phyloP scores from a whole-genome alignment of 2,888 invertebrate species.

The Pseudococcus jackbeardsleyi region DNA sequence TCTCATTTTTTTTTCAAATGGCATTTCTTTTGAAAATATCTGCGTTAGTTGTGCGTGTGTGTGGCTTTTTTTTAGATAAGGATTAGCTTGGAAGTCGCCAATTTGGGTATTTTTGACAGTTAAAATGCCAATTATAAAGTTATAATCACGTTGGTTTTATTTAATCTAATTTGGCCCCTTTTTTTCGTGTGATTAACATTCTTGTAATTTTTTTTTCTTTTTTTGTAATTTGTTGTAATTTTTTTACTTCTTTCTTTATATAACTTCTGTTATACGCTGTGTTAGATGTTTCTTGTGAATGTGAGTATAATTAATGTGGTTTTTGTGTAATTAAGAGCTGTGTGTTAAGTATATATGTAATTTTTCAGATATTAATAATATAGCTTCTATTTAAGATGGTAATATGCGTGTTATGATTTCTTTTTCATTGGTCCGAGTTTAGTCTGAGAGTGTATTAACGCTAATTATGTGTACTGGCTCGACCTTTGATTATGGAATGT shows the following conservation, averaged over 20 bases:
- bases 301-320: slow-evolving; percentile 47
- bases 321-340: slow-evolving; percentile 46
- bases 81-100: background rate
- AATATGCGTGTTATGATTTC: background rate
- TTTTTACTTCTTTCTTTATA: slow-evolving; percentile 33
- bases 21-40: background rate
- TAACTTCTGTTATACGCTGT: slow-evolving; percentile 46
- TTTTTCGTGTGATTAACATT: slow-evolving; percentile 44
- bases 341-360: slow-evolving; percentile 36
- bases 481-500: background rate
- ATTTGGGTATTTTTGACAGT: background rate
- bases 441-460: too few relatives aligned
- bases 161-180: slow-evolving; percentile 4
- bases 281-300: slow-evolving; percentile 51
- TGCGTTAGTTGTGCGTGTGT: background rate
- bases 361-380: slow-evolving; percentile 48
- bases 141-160: background rate
- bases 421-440: too few relatives aligned
- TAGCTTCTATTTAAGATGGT: slow-evolving; percentile 45
- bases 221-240: slow-evolving; percentile 50
- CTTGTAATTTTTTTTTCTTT: slow-evolving; percentile 25
- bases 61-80: background rate
- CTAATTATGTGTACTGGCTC: too few relatives aligned
- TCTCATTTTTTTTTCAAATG: background rate
- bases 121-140: slow-evolving; percentile 1